Base-by-base conservation (phyloP, 2,888 invertebrate species). In the Eristalis arbustorum region DNA sequence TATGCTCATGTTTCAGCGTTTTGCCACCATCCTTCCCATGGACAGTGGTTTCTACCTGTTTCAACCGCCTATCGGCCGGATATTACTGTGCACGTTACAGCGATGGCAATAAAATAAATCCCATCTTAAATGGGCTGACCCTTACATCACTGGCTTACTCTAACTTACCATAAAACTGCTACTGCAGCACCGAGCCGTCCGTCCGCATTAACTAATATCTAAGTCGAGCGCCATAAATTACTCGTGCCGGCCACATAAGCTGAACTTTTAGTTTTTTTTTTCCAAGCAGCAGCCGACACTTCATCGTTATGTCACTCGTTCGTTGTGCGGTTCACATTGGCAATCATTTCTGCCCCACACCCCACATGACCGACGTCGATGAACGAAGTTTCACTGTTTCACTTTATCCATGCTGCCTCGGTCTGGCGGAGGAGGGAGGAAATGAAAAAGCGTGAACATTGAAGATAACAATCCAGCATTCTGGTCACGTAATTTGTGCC, bases 401-500 rank as follows among this genome's bases (percentile, higher is more conserved):
- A 49, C 49, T 49, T 49, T 49, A 8, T 8, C 1, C 49, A 22
- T 49, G 49, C 0, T 18, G 49, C 18, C 49, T 5, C 18, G 18
- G 18, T 6, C n/a, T 18, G 42, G n/a, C 42, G n/a, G 14, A 14
- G 0, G 18, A 14, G n/a, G 49, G 49, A 18, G 49, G 49, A 49
- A 49, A 49, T 49, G 18, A 49, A 18, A 49, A 18, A 49, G 49
- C 18, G 18, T 49, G n/a, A n/a, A 18, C 34, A 18, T 63, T 31
- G 57, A 69, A 64, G 49, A 37, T 49, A 66, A 49, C 31, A 25
- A 71, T 66, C 23, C 69, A 22, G 22, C 64, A 74, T 79, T 25
- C 84, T 62, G 31, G 66, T 66, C 84, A 79, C 79, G 79, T 71
- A 71, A 79, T 79, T 75, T 74, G 74, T 84, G 84, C 62, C 75